phyloP scores from a whole-genome alignment of 2,888 invertebrate species.

The Spodoptera littoralis region DNA sequence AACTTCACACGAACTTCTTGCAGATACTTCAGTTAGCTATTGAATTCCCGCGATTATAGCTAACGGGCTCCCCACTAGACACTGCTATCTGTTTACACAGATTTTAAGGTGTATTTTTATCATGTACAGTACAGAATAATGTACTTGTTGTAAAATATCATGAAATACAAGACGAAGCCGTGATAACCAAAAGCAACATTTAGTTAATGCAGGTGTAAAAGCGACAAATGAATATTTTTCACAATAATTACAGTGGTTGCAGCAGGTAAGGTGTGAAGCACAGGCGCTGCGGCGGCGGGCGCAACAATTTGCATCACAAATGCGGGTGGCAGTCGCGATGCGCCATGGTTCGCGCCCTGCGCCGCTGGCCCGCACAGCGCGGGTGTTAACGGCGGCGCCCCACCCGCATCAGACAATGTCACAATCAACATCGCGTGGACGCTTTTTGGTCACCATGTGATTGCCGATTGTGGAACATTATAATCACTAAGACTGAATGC shows the following conservation, averaged over 20 bases:
- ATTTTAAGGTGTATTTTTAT: no score
- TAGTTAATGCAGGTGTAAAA: conserved; percentile 75
- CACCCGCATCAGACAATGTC: conserved; percentile 83
- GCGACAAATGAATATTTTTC: conserved; percentile 87
- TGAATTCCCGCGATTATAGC: conserved; percentile 79
- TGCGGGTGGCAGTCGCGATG: conserved; percentile 79
- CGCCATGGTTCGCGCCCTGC: conserved; percentile 67
- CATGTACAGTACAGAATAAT: no score
- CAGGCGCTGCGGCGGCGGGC: conserved; percentile 74
- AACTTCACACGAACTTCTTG: conserved; percentile 85
- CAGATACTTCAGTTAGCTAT: conserved; percentile 78
- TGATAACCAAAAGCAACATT: conserved; percentile 63
- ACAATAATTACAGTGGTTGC: conserved; percentile 82
- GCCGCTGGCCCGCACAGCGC: conserved; percentile 57
- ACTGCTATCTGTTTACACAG: conserved; percentile 71
- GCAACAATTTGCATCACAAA: conserved; percentile 83
- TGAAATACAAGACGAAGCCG: conserved; percentile 45
- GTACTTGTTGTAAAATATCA: no score
- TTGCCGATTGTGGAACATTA: conserved; percentile 84
- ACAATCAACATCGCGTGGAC: conserved; percentile 88
- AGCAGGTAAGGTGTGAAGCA: conserved; percentile 83
- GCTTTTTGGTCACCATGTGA: conserved; percentile 86
- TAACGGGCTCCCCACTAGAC: conserved; percentile 61
- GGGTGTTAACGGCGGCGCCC: conserved; percentile 54
- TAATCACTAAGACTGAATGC: conserved; percentile 71